phyloP scores from a whole-genome alignment of 2,113 vertebrate genomes.

The Eonycteris spelaea region DNA sequence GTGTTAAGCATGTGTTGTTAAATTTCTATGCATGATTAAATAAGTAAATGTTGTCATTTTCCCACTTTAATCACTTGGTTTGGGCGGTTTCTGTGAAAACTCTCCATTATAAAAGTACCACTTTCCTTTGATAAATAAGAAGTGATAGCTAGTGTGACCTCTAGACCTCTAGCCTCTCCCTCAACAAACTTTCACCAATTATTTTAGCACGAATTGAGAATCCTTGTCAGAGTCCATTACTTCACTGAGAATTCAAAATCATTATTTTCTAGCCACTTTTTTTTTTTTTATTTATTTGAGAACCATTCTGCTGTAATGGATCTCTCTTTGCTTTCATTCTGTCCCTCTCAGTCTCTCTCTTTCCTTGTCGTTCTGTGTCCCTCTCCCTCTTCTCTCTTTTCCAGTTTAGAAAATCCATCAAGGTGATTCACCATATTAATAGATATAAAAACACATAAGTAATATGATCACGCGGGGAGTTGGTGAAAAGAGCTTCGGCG shows the following conservation, averaged over 20 bases:
- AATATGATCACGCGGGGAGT: not conserved
- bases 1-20: not conserved
- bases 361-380: not conserved
- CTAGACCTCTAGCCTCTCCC: not conserved
- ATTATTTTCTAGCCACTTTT: not conserved
- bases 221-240: not conserved
- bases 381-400: not conserved
- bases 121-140: not conserved
- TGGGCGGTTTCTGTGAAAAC: not conserved
- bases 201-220: not conserved
- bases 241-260: not conserved
- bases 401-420: not conserved
- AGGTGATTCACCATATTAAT: not conserved
- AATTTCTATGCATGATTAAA: not conserved
- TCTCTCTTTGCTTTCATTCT: not conserved
- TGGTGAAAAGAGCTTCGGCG: not conserved
- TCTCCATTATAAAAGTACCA: not conserved
- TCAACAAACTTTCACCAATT: not conserved
- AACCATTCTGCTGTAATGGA: not conserved
- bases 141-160: not conserved
- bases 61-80: not conserved
- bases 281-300: not conserved
- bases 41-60: not conserved
- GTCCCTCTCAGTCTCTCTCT: not conserved
- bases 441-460: not conserved